phyloP scores from a whole-genome alignment of 2,113 vertebrate genomes.

The Phyllostomus hastatus region DNA sequence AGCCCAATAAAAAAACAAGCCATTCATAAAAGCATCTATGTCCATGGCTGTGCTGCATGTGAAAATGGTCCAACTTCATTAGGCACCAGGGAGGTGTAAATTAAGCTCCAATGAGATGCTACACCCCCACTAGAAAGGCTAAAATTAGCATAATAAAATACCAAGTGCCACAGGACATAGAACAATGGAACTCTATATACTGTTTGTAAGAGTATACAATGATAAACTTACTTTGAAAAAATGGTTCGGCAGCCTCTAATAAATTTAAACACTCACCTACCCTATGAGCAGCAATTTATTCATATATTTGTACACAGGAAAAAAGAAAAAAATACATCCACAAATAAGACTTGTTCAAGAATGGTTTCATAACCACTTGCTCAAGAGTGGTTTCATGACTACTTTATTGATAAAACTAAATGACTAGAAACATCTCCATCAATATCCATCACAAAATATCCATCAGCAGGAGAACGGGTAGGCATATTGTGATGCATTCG shows the following conservation, averaged over 20 bases:
- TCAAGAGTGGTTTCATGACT: not conserved
- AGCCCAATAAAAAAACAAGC: not conserved
- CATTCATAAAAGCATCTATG: not conserved
- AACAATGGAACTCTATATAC: not conserved
- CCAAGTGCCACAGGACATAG: not conserved
- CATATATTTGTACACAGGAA: not conserved
- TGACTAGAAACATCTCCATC: not conserved
- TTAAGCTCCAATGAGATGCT: not conserved
- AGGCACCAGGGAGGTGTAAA: not conserved
- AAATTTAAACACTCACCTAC: not conserved
- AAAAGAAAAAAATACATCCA: conserved; percentile 32
- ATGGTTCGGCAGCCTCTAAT: not conserved
- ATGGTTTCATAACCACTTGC: not conserved
- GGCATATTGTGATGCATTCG: not conserved
- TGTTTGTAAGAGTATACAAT: not conserved
- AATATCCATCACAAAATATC: not conserved
- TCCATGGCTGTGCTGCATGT: not conserved
- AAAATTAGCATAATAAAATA: not conserved
- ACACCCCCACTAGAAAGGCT: not conserved
- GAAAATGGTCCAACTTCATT: not conserved
- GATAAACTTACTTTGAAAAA: not conserved
- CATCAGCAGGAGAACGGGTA: not conserved
- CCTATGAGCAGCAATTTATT: not conserved
- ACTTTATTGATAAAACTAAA: not conserved
- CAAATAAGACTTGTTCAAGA: not conserved